These are phyloP conservation scores for Coelopa pilipes DNA, from an alignment of 2,888 invertebrate genomes.

Conservation along the genomic window DNA sequence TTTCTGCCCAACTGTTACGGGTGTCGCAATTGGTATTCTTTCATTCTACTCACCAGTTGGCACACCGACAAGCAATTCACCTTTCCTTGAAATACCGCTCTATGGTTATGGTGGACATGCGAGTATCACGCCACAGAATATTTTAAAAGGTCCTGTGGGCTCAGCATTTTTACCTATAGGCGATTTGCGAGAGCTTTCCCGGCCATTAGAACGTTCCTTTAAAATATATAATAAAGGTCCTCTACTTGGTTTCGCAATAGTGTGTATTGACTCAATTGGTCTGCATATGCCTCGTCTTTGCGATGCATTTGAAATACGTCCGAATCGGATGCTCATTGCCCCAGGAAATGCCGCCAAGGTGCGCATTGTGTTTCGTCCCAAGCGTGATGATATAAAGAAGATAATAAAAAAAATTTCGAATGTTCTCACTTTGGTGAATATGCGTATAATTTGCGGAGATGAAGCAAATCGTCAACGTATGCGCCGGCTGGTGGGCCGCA, in stretches of 20 bases:
- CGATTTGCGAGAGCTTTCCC: slow-evolving; percentile 67
- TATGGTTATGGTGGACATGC: slow-evolving; percentile 73
- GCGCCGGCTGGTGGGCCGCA: slow-evolving; percentile 56
- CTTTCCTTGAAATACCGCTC: slow-evolving; percentile 62
- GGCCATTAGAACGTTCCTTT: slow-evolving; percentile 67
- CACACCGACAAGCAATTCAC: slow-evolving; percentile 40
- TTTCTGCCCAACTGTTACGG: slow-evolving; percentile 70
- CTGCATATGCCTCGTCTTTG: slow-evolving; percentile 58
- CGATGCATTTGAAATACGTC: slow-evolving; percentile 64
- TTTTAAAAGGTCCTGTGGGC: slow-evolving; percentile 70
- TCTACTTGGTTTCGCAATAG: slow-evolving; percentile 68
- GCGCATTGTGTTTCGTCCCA: slow-evolving; percentile 67
- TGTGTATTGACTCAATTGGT: slow-evolving; percentile 59
- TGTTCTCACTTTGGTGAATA: slow-evolving; percentile 67
- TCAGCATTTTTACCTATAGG: slow-evolving; percentile 72
- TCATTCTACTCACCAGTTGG: slow-evolving; percentile 68
- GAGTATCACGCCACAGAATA: slow-evolving; percentile 68
- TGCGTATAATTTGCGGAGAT: slow-evolving; percentile 69
- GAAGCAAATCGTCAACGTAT: slow-evolving; percentile 68
- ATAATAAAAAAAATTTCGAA: slow-evolving; percentile 60
- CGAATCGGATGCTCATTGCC: slow-evolving; percentile 66
- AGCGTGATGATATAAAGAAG: slow-evolving; percentile 67
- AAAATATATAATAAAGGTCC: slow-evolving; percentile 71
- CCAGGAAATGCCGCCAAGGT: slow-evolving; percentile 65
- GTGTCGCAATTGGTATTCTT: slow-evolving; percentile 70